phyloP scores from a whole-genome alignment of 2,888 invertebrate species.

The Cosmopolites sordidus region DNA sequence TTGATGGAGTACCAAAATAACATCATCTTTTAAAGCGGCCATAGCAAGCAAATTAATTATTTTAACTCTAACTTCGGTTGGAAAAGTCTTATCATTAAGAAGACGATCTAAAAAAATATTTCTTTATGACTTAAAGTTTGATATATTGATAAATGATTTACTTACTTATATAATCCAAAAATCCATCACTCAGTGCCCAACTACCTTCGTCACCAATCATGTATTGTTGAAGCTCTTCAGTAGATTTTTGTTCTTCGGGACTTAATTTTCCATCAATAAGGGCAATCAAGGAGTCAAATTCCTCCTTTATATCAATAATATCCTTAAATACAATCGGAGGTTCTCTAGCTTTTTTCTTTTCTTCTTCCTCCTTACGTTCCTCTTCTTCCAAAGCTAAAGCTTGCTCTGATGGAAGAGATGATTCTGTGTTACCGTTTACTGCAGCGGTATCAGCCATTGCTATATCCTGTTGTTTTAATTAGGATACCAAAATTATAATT shows the following conservation, averaged over 20 bases:
- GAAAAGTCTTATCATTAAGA: slow-evolving; percentile 57
- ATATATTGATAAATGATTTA: slow-evolving; percentile 10
- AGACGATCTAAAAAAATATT: slow-evolving; percentile 53
- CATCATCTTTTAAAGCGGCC: slow-evolving; percentile 82
- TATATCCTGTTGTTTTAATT: slow-evolving; percentile 30
- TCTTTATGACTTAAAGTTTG: background rate
- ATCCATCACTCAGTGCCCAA: slow-evolving; percentile 88
- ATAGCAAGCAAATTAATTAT: slow-evolving; percentile 69
- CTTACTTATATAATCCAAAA: slow-evolving; percentile 74
- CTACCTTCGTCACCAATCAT: slow-evolving; percentile 85
- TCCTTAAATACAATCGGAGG: slow-evolving; percentile 77
- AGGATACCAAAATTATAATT: too few species aligned
- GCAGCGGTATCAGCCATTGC: slow-evolving; percentile 44
- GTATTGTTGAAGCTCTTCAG: slow-evolving; percentile 83
- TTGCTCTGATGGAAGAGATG: slow-evolving; percentile 51
- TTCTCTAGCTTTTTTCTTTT: slow-evolving; percentile 65
- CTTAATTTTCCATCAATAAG: slow-evolving; percentile 67
- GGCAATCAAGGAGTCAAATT: slow-evolving; percentile 68
- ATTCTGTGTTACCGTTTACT: slow-evolving; percentile 34
- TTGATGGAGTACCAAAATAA: slow-evolving; percentile 83
- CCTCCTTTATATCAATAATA: slow-evolving; percentile 62
- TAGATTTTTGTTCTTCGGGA: slow-evolving; percentile 69
- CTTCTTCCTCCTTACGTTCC: slow-evolving; percentile 63
- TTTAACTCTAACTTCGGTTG: slow-evolving; percentile 59
- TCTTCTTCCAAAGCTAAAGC: slow-evolving; percentile 58